A percentile compares a stretch with the other conserved stretches of the same genome.
phyloP scores from a whole-genome alignment of 2,888 invertebrate species.

The Leucoptera coffeella region DNA sequence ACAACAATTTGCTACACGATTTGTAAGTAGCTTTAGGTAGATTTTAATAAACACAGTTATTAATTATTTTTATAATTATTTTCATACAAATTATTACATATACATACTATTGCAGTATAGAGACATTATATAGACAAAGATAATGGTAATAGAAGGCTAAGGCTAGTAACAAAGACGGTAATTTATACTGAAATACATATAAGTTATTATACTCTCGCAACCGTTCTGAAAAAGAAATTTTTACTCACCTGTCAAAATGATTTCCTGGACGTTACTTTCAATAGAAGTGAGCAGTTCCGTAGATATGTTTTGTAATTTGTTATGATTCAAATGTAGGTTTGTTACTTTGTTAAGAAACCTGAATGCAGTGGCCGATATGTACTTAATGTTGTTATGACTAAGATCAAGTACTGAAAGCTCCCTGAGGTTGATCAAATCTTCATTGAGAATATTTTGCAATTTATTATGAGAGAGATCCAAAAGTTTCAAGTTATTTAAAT shows the following conservation, averaged over 20 bases:
- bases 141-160: no score
- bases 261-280: conserved; percentile 75
- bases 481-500: conserved; percentile 69
- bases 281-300: conserved; percentile 71
- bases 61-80: no score
- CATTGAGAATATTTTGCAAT: conserved; percentile 69
- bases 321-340: conserved; percentile 72
- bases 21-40: no score
- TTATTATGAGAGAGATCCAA: conserved; percentile 81
- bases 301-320: conserved; percentile 75
- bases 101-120: no score
- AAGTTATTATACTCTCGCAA: no score
- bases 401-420: conserved; percentile 74
- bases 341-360: conserved; percentile 70
- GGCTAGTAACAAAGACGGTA: no score
- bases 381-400: conserved; percentile 76
- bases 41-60: no score
- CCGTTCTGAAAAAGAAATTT: no score
- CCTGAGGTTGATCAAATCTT: conserved; percentile 70
- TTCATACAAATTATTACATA: no score
- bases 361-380: conserved; percentile 73
- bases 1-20: no score
- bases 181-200: no score
- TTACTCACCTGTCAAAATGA: conserved; percentile 72
- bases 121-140: no score